Base-by-base conservation (phyloP, 1,140 invertebrate genomes). In the Hydropsyche tenuis region DNA sequence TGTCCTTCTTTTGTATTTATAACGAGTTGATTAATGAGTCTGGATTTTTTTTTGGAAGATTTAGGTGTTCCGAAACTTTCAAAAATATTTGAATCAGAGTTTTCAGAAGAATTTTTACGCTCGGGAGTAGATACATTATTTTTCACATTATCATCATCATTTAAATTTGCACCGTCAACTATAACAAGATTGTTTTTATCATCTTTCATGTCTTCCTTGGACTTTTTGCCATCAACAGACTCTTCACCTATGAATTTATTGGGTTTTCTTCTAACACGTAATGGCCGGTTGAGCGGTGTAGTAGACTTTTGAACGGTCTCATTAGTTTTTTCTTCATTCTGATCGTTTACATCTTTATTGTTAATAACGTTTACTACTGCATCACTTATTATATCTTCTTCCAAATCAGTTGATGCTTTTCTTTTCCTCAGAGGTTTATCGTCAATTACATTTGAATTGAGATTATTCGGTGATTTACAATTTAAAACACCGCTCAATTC, bases 1-100 rank as follows among this genome's bases (percentile, higher is more conserved):
- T 86, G 81, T 23, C 83, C 84, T 79, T 85, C 81, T 1, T 85
- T 84, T 78, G 81, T 86, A 73, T 86, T 83, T 27, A 85, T 86
- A 7, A 79, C 80, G 73, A 86, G 73, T 74, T 83, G 78, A 73
- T 80, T 83, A 79, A 83, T 79, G 43, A 85, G 82, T 37, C 83
- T 79, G 12, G 83, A 82, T 73, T 82, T 84, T 79, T 80, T 81
- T 42, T 30, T 75, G 11, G 23, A 23, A 12, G 56, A 60, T 27
- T 12, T 25, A 2, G 56, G 56, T 9, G 56, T 25, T 25, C 12
- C 16, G 79, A n/a, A 27, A 27, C 20, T 22, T 6, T 60, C 16
- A 23, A 60, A 23, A 23, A n/a, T 60, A n/a, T 60, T 18, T 27
- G 53, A 60, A 27, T n/a, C n/a, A n/a, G n/a, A n/a, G n/a, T n/a